phyloP scores from a whole-genome alignment of 2,888 invertebrate genomes.

The Calephelis perditalis region DNA sequence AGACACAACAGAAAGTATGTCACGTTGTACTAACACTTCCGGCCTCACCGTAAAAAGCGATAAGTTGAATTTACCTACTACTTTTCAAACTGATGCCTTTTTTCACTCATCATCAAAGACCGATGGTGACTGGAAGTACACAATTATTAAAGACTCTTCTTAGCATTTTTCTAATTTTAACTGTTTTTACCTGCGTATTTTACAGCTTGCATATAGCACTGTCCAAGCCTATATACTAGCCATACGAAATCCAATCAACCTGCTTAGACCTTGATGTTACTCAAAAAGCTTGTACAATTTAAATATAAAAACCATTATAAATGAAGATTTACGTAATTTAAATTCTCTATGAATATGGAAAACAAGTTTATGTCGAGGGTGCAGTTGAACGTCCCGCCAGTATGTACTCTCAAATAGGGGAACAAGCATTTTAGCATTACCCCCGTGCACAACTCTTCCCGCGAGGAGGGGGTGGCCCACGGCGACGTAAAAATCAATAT shows the following conservation, averaged over 20 bases:
- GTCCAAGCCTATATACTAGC: too few relatives aligned
- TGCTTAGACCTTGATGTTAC: too few relatives aligned
- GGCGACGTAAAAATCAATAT: slow-evolving; percentile 81
- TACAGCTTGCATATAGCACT: too few relatives aligned
- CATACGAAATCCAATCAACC: too few relatives aligned
- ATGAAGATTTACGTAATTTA: slow-evolving; percentile 23
- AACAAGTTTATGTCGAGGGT: slow-evolving; percentile 41
- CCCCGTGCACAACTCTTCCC: slow-evolving; percentile 79
- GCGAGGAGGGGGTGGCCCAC: slow-evolving; percentile 74
- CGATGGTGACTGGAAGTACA: too few relatives aligned
- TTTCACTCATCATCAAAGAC: too few relatives aligned
- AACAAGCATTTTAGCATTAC: slow-evolving; percentile 79
- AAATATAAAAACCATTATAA: too few relatives aligned
- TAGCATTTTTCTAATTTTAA: too few relatives aligned
- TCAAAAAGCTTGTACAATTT: too few relatives aligned
- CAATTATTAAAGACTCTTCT: too few relatives aligned
- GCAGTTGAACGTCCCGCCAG: slow-evolving; percentile 64
- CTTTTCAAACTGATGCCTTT: too few relatives aligned
- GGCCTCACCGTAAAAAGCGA: slow-evolving; percentile 64
- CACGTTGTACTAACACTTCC: slow-evolving; percentile 69
- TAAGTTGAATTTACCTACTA: slow-evolving; percentile 35
- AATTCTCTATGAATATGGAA: slow-evolving; percentile 44
- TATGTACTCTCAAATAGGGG: slow-evolving; percentile 79
- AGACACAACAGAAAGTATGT: slow-evolving; percentile 65
- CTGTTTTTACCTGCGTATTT: too few relatives aligned